Base-by-base conservation (phyloP, 1,140 invertebrate genomes). In the Nylanderia fulva region DNA sequence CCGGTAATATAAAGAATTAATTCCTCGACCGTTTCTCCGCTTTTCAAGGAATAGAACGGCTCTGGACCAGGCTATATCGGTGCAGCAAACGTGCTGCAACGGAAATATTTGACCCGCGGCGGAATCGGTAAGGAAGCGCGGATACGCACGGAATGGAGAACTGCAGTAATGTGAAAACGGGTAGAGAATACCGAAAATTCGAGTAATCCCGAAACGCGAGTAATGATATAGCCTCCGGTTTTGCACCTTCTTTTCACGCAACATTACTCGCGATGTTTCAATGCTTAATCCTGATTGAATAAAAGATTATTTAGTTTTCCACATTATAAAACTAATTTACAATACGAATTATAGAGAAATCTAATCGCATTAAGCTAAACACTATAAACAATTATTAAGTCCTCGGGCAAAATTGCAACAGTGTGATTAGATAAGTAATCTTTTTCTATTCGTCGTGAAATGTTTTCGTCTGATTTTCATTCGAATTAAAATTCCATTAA, bases 1-100 rank as follows among this genome's bases (percentile, higher is more conserved):
- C 77, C 24, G 54, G 66, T 82, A 82, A 82, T 82, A 82, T 82
- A 82, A 82, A 82, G 52, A 82, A 82, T 82, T 82, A 82, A 82
- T 82, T 82, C 54, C 66, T 45, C 77, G 18, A 56, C 77, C 77
- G 36, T 72, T 82, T 56, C 64, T 80, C 76, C 36, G 39, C 27
- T 45, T 82, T 36, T 36, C 18, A 58, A 29, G 45, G 29, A 60
- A 36, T 36, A n/a, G 74, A 42, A 71, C 9, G 21, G 45, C 21
- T 24, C n/a, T 29, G 75, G 29, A 15, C 33, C 42, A 2, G 63
- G 45, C 45, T 45, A 52, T 66, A 79, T 68, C 61, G 33, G 48
- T 21, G 61, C 29, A 52, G 61, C 29, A 52, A 63, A 68, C 61
- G 61, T 45, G 75, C 21, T 18, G 45, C 52, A 56, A 36, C 27